A percentile compares a stretch with the other conserved stretches of the same genome.
Evolutionary conservation across 2,888 invertebrate genomes (phyloP).

Genomic region (Saturnia pavonia): DNA sequence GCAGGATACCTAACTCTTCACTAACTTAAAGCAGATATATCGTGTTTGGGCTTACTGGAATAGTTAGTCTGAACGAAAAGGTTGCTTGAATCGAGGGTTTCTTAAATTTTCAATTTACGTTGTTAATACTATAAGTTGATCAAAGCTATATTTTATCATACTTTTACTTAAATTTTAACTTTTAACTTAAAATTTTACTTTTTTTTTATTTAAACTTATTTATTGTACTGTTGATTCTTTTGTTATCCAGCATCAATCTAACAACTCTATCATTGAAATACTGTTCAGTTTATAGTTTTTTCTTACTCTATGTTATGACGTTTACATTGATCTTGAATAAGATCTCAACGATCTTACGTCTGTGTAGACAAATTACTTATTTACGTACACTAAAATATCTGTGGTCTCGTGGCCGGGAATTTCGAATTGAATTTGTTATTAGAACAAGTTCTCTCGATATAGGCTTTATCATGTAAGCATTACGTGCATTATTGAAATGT

Average conservation of each 20-base stretch:
- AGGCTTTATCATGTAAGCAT: constrained; percentile 25
- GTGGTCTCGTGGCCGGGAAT: constrained; percentile 25
- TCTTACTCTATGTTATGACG: background rate
- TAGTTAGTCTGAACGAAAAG: no score
- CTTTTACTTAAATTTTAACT: no score
- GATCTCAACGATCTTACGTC: background rate
- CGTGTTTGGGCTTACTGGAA: no score
- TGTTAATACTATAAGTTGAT: no score
- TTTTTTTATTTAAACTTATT: no score
- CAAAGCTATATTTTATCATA: no score
- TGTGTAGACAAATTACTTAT: constrained; percentile 23
- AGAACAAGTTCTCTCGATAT: constrained; percentile 26
- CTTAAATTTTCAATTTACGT: no score
- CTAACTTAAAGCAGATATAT: no score
- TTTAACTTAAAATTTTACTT: no score
- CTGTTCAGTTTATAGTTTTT: background rate
- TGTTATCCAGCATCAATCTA: background rate
- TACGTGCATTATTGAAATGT: background rate
- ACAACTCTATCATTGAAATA: background rate
- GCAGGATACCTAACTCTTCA: no score
- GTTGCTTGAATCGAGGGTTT: no score
- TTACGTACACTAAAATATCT: constrained; percentile 29
- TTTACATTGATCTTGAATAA: background rate
- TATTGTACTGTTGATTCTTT: background rate
- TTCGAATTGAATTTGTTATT: constrained; percentile 30